phyloP scores from a whole-genome alignment of 2,888 invertebrate species.

The Troilus luridus region DNA sequence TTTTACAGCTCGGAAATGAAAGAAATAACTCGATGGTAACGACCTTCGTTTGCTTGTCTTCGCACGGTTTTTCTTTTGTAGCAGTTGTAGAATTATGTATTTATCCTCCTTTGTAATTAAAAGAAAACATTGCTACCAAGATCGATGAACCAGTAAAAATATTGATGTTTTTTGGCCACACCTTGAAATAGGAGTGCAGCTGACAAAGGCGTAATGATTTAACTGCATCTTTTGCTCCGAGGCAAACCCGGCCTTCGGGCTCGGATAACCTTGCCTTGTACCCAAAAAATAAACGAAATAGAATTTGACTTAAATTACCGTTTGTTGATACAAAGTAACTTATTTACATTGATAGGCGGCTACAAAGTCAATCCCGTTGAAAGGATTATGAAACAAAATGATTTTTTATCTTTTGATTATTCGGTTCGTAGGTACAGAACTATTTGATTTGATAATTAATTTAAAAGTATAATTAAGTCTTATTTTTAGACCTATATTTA shows the following conservation, averaged over 20 bases:
- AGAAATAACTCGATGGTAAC: not conserved
- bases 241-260: slow-evolving; percentile 8
- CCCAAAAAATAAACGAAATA: not conserved
- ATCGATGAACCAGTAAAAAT: not conserved
- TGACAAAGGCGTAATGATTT: not conserved
- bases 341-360: slow-evolving; percentile 21
- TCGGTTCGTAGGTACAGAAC: not conserved
- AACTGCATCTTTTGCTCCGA: slow-evolving; percentile 10
- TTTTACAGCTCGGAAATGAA: not conserved
- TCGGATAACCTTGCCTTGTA: not conserved
- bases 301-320: slow-evolving; percentile 15
- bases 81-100: not conserved
- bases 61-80: not conserved
- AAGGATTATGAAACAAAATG: not conserved
- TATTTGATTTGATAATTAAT: not conserved
- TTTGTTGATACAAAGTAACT: not conserved
- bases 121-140: not conserved
- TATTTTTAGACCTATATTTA: too few relatives aligned
- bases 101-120: not conserved
- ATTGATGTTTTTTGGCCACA: slow-evolving; percentile 15
- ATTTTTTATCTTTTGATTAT: not conserved
- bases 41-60: not conserved
- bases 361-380: not conserved
- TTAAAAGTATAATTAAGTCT: not conserved
- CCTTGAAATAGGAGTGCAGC: slow-evolving; percentile 21